phyloP scores from a whole-genome alignment of 1,140 invertebrate species.

The Zaprionus nigranus region DNA sequence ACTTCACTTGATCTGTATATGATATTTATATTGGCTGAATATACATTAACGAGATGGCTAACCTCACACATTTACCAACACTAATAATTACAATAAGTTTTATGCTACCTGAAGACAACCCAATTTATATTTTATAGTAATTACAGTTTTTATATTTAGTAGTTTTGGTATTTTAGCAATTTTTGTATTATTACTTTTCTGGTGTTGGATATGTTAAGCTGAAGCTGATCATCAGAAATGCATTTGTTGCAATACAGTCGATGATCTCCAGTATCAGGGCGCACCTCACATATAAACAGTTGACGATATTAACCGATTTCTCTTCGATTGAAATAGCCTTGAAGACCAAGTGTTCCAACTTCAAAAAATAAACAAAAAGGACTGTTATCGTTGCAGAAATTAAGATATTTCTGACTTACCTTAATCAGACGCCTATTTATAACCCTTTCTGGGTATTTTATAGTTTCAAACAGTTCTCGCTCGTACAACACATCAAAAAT shows the following conservation, averaged over 20 bases:
- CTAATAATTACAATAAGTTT: neutral
- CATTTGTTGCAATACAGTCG: constrained; percentile 1
- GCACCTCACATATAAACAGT: constrained; percentile 8
- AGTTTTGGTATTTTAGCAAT: neutral
- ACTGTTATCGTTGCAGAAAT: neutral
- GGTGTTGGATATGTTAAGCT: constrained; percentile 11
- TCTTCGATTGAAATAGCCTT: constrained; percentile 1
- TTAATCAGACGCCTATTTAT: neutral
- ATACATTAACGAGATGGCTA: too few species aligned
- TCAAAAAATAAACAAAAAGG: neutral
- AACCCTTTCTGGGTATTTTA: neutral
- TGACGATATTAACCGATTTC: neutral
- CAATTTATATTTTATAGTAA: neutral
- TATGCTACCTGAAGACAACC: too few species aligned
- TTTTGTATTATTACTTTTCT: neutral
- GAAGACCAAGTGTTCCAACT: constrained; percentile 19
- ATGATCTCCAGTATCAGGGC: constrained; percentile 13
- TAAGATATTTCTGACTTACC: neutral
- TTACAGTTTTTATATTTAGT: neutral
- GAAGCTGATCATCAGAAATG: constrained; percentile 7
- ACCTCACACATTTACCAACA: neutral
- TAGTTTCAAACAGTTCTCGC: neutral
- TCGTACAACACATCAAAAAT: constrained; percentile 1
- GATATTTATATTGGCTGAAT: too few species aligned
- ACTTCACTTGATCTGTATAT: too few species aligned